Base-by-base conservation (phyloP, 2,113 vertebrate genomes). In the Hylia prasina region DNA sequence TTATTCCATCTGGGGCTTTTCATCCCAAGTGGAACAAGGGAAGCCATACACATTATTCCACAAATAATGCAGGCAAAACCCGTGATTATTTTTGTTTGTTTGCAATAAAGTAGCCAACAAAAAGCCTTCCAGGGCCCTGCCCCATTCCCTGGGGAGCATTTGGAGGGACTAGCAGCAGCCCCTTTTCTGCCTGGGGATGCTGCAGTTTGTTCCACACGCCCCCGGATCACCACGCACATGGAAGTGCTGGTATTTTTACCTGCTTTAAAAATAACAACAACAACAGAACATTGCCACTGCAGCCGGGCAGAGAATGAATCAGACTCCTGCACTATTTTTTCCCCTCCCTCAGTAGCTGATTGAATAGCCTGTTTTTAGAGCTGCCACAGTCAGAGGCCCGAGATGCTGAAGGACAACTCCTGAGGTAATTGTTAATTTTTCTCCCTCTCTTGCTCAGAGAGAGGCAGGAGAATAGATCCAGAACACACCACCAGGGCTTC, bases 211-310 rank as follows among this genome's bases (percentile, higher is more conserved):
- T 92, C 87, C 82, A 64, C 82, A 83, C 24, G 22, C 93, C 96
- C 96, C 96, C 93, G 27, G 48, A 94, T 56, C 79, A 73, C 93
- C 93, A 69, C 4, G 6, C 48, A 92, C 61, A 89, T 33, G 57
- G 57, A 85, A 93, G 76, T 8, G 53, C 89, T 82, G 87, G 73
- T 97, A 96, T 97, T 97, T 97, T 97, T 94, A 96, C 90, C 87
- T 72, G 85, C 42, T 84, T 92, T 50, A 97, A 96, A 97, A 97
- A 97, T 97, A 97, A 95, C 92, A 96, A 95, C 94, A 96, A 93
- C 71, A 93, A 87, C 68, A 93, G 89, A 94, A 86, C 86, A 66
- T 2, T 88, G 90, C 58, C 85, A 50, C 30, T 94, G 83, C 78
- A 95, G 89, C 86, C 92, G 78, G 75, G 88, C 70, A 90, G 71